Evolutionary conservation across 2,797 vertebrate species (phyloP).

Genomic region (Borostomias antarcticus): DNA sequence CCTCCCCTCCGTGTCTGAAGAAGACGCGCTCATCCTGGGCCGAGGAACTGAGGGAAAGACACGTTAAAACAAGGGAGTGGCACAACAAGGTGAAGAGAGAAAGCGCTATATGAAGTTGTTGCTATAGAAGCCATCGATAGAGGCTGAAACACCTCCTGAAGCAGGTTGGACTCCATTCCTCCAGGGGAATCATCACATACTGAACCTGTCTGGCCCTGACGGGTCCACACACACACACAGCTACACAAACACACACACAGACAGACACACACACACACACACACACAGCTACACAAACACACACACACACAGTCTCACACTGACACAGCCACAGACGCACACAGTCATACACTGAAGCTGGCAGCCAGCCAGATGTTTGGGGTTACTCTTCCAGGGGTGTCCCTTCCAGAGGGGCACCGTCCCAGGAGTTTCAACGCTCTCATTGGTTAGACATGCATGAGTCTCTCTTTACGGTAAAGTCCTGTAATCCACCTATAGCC

Average conservation of each 20-base stretch:
- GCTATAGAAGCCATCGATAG: not conserved
- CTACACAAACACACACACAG: too few species aligned
- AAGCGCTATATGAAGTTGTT: too few species aligned
- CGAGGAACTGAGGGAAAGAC: not conserved
- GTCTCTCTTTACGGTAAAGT: not conserved
- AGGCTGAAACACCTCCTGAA: conserved; percentile 24
- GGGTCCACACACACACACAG: too few species aligned
- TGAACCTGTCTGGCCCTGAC: too few species aligned
- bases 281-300: too few species aligned
- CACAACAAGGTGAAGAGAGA: not conserved
- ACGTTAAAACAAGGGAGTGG: not conserved
- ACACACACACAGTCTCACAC: too few species aligned
- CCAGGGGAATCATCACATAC: too few species aligned
- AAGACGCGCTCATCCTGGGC: conserved; percentile 28
- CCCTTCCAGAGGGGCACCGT: not conserved
- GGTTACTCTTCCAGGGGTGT: not conserved
- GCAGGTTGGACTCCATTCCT: conserved; percentile 65
- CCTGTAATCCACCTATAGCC: too few species aligned
- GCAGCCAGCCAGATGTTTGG: not conserved
- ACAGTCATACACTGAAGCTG: not conserved
- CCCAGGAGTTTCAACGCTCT: not conserved
- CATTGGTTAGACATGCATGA: not conserved
- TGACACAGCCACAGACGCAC: too few species aligned
- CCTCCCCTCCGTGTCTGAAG: conserved; percentile 61
- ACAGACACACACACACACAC: too few species aligned